Conservation (phyloP, 2,797 vertebrate species). For the Aselliscus stoliczkanus region DNA sequence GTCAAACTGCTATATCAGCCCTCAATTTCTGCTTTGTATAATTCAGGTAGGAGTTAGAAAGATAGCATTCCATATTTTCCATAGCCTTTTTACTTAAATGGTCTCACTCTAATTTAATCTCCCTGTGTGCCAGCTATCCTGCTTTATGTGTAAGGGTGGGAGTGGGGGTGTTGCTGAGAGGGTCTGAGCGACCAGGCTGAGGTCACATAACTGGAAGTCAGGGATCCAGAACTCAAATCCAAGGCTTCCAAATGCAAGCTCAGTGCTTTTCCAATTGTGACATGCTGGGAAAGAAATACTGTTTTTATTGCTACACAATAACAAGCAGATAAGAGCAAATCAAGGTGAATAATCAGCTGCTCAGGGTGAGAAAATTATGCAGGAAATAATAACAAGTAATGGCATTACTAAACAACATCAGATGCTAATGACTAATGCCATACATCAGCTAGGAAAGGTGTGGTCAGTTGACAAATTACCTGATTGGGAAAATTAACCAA, state of each 20-base stretch:
- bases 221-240: neutral
- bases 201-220: neutral
- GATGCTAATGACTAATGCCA: neutral
- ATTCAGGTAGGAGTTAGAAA: constrained; percentile 43
- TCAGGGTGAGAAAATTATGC: neutral
- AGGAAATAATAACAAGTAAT: neutral
- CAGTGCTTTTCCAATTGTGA: neutral
- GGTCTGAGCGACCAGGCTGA: neutral
- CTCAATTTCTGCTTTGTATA: constrained; percentile 46
- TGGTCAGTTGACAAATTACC: neutral
- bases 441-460: neutral
- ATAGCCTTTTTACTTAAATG: constrained; percentile 47
- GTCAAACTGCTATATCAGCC: constrained; percentile 47
- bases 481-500: neutral
- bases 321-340: neutral
- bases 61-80: constrained; percentile 30
- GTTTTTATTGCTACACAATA: neutral
- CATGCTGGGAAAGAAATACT: neutral
- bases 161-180: neutral
- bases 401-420: neutral
- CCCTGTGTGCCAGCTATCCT: neutral
- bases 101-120: constrained; percentile 39
- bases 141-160: neutral
- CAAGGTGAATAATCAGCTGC: neutral
- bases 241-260: neutral